Evolutionary conservation across 2,888 invertebrate genomes (phyloP), one percentile per base, ranked within the genome.

Genomic region (Apocheima hispidaria): DNA sequence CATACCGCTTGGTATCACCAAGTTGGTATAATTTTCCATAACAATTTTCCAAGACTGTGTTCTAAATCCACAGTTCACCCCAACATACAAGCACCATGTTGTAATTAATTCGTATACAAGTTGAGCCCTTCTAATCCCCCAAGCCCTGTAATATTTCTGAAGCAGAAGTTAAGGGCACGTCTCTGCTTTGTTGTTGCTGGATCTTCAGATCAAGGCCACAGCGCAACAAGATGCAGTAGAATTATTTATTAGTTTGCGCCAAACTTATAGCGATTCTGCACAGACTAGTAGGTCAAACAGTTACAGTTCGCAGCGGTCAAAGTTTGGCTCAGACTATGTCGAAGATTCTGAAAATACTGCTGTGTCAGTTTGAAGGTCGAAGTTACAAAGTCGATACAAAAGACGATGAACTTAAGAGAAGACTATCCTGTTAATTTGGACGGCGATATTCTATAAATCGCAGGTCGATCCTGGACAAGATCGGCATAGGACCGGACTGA

Each of bases 91-190:
- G 54, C 51, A 41, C 46, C 51, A 28, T 33, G 44, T 61, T 30
- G 38, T 48, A 56, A 61, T 61, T 61, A 61, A 56, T 61, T 61
- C 40, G 30, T 48, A 51, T 46, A 40, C 40, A 61, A 51, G 14
- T 50, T 41, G 40, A 61, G 38, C 51, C 46, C 30, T 23, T 35
- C 26, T 48, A 21, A 61, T 61, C 60, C 50, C 49, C n/a, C 28
- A 48, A 46, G 41, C 28, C 20, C 26, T 41, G 28, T 60, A 33
- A 60, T 55, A 60, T 55, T 55, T 60, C 50, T 55, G 35, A 18
- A 48, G 46, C 46, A 51, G 51, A 46, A 61, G 56, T 56, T 61
- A 52, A 60, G 56, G 55, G 75, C 68, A 38, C 41, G 77, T 74
- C 58, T 51, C 20, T 14, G 33, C 60, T 55, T 55, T 51, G 61